Conservation (phyloP, 2,113 vertebrate genomes). For the Hypocryptadius cinnamomeus region DNA sequence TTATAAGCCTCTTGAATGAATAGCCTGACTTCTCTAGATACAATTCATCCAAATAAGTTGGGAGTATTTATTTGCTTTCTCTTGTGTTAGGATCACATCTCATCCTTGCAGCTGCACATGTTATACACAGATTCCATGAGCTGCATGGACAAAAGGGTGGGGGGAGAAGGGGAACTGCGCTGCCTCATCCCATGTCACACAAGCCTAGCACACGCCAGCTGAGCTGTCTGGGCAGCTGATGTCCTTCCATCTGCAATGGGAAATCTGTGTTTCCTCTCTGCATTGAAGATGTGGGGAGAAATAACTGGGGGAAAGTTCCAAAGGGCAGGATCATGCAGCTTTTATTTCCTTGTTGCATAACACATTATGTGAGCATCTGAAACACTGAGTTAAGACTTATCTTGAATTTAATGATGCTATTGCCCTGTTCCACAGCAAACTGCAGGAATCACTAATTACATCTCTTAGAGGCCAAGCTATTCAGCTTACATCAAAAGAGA, state of each 20-base stretch:
- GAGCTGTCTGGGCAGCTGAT: background rate
- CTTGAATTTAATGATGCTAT: constrained; percentile 1
- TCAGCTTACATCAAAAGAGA: constrained; percentile 20
- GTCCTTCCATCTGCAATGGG: background rate
- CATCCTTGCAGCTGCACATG: background rate
- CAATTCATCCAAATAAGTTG: background rate
- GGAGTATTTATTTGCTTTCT: background rate
- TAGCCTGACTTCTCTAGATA: background rate
- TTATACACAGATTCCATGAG: background rate
- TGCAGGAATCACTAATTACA: constrained; percentile 39
- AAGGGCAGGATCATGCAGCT: background rate
- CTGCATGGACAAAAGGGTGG: background rate
- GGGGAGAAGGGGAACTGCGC: background rate
- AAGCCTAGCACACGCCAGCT: background rate
- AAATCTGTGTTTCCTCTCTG: background rate
- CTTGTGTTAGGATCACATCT: background rate
- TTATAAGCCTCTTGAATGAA: background rate
- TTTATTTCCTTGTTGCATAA: background rate
- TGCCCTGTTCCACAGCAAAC: background rate
- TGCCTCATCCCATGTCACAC: background rate
- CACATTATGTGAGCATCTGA: background rate
- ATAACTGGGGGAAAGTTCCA: background rate
- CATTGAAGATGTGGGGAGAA: background rate
- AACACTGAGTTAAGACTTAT: background rate
- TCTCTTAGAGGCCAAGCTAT: constrained; percentile 18